phyloP scores from a whole-genome alignment of 1,140 invertebrate species.

The Lasioglossum albipes region DNA sequence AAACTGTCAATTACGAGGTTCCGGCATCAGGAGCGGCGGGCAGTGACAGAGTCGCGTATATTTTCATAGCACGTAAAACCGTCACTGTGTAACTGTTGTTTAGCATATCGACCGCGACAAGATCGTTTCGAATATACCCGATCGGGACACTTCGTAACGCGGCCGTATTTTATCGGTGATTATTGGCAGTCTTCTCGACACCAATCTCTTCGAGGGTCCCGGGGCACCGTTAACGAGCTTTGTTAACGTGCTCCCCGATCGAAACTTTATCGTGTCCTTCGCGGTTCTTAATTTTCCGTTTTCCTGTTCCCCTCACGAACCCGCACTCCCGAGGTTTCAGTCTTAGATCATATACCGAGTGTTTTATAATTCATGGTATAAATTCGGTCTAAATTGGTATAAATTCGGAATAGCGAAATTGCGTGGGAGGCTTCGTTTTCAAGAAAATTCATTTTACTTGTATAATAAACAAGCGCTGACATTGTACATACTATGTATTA shows the following conservation, averaged over 20 bases:
- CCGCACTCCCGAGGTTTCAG: background rate
- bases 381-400: too few relatives aligned
- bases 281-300: too few relatives aligned
- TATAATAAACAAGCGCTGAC: too few relatives aligned
- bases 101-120: constrained; percentile 25
- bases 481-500: too few relatives aligned
- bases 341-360: too few relatives aligned
- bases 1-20: constrained; percentile 54
- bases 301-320: too few relatives aligned
- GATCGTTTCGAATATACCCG: background rate
- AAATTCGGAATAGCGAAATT: too few relatives aligned
- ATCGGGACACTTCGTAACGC: background rate
- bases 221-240: constrained; percentile 4
- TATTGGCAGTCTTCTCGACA: too few relatives aligned
- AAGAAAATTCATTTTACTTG: too few relatives aligned
- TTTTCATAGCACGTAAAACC: constrained; percentile 40
- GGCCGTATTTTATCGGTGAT: background rate
- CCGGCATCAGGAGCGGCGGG: constrained; percentile 19
- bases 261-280: background rate
- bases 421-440: too few relatives aligned
- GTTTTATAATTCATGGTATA: too few relatives aligned
- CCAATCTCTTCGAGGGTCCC: too few relatives aligned
- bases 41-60: constrained; percentile 11
- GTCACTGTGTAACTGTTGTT: constrained; percentile 40
- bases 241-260: background rate